phyloP scores from a whole-genome alignment of 1,140 invertebrate genomes.

The Drosophila elegans region DNA sequence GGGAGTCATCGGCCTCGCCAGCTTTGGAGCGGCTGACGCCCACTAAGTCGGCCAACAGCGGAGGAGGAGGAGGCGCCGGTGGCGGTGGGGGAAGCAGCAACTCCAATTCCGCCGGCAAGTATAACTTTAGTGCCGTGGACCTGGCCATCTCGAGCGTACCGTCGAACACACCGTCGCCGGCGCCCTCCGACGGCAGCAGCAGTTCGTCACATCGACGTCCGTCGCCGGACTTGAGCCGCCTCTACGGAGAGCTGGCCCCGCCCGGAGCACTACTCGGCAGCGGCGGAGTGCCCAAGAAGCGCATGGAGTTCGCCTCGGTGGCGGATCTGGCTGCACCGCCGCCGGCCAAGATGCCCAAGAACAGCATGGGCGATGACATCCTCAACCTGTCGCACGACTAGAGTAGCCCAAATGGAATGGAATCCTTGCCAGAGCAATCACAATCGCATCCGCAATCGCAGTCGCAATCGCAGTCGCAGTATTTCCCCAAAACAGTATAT shows the following conservation, averaged over 20 bases:
- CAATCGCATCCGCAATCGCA: conserved; percentile 8
- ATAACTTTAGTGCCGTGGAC: conserved; percentile 85
- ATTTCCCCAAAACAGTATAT: conserved; percentile 61
- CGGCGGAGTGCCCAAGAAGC: conserved; percentile 73
- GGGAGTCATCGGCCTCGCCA: conserved; percentile 83
- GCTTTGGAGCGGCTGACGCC: conserved; percentile 82
- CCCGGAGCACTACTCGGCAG: conserved; percentile 57
- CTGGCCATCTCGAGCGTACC: conserved; percentile 85
- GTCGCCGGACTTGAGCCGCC: conserved; percentile 73
- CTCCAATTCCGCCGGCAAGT: conserved; percentile 78
- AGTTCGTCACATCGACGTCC: conserved; percentile 70
- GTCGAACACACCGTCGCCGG: conserved; percentile 79
- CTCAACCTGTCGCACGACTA: conserved; percentile 78
- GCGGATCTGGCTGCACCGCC: conserved; percentile 83
- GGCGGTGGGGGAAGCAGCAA: conserved; percentile 53
- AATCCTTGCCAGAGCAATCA: conserved; percentile 26
- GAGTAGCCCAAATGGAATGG: conserved; percentile 1
- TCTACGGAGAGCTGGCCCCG: conserved; percentile 74
- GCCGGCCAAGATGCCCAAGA: conserved; percentile 86
- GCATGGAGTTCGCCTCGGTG: conserved; percentile 84
- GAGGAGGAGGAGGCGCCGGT: conserved; percentile 36
- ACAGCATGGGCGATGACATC: conserved; percentile 87
- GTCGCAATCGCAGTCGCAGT: conserved; percentile 39
- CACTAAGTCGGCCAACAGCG: conserved; percentile 66
- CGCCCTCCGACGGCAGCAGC: conserved; percentile 78